Evolutionary conservation across 2,797 vertebrate genomes (phyloP), one percentile per base, ranked within the genome.

Genomic region (Zalophus californianus): DNA sequence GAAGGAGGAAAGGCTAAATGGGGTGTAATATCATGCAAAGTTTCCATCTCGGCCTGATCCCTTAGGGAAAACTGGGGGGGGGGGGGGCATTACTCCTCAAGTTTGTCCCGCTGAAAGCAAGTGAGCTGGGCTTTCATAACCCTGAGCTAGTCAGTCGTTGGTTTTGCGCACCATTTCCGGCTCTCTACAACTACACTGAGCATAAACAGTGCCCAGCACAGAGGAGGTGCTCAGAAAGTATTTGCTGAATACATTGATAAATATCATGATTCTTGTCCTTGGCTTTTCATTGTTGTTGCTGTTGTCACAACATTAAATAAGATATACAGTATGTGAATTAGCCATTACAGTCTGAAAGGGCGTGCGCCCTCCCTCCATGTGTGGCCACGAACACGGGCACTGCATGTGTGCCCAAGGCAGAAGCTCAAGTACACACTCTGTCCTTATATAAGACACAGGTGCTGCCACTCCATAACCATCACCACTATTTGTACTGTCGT

Each of bases 281-380:
- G 13, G 29, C 38, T 82, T 80, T 79, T 70, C 35, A 20, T 58
- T 25, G 32, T 32, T 50, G 38, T 48, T 27, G 18, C 27, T 48
- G 20, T 32, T 35, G 32, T 44, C 75, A 11, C 8, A 50, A 27
- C 27, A n/a, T 25, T 70, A 75, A 68, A 38, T 52, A 54, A 52
- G 27, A 60, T 20, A 25, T 3, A 2, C 4, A 20, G 13, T 16
- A 29, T 6, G 1, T 23, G 35, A 62, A 58, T 14, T 5, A 27
- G 21, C 21, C 27, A 16, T 32, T 1, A 9, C 8, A 38, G 23
- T 20, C 38, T 66, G n/a, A 79, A 41, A 73, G 41, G 35, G 11
- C 11, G 2, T 48, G 35, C 9, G 9, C 38, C 29, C 3, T 58
- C 56, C 5, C 27, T 56, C 38, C 7, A 15, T 0, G 0, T 60